Base-by-base conservation (phyloP, 1,140 invertebrate species). In the Thalassaphorura encarpata region DNA sequence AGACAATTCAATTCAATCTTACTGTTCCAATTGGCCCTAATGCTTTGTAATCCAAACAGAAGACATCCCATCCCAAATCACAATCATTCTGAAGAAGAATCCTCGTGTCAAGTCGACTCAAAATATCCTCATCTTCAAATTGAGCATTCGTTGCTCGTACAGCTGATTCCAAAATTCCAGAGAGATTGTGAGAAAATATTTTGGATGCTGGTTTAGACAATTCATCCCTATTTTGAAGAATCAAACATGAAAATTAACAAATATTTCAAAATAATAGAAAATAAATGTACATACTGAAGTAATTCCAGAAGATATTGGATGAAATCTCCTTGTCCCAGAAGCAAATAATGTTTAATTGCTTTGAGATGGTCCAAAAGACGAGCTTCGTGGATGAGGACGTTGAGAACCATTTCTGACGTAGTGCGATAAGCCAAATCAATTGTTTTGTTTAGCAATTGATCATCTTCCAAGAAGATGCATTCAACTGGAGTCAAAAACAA, bases 301-400 rank as follows among this genome's bases (percentile, higher is more conserved):
- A 95, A 75, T 66, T 93, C 87, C 79, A 97, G 85, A 19, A 97
- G 78, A 69, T 93, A 85, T 66, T 88, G 80, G 64, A 95, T 91
- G 70, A 97, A 96, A 74, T 97, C 92, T 11, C 93, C 93, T 75
- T 97, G 93, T 16, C 90, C 91, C 3, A 97, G 77, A 27, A 97
- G 75, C 59, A 97, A 75, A 73, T 96, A 97, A 50, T 85, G 79
- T 59, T 90, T 79, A 70, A 96, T 82, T 5, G 89, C 92, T 62
- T 89, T 84, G 36, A 97, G 77, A 75, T 97, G 92, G 70, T 91
- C 85, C 66, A 92, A 77, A 41, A 97, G 78, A 64, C 91, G 85
- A 74, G 91, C 94, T 58, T 90, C 83, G 58, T 84, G 80, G 54
- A 84, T 83, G 53, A 97, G 77, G 54, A 92, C 83, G 65, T 89